Conservation (phyloP, 2,113 vertebrate species). For the Megaptera novaeangliae region DNA sequence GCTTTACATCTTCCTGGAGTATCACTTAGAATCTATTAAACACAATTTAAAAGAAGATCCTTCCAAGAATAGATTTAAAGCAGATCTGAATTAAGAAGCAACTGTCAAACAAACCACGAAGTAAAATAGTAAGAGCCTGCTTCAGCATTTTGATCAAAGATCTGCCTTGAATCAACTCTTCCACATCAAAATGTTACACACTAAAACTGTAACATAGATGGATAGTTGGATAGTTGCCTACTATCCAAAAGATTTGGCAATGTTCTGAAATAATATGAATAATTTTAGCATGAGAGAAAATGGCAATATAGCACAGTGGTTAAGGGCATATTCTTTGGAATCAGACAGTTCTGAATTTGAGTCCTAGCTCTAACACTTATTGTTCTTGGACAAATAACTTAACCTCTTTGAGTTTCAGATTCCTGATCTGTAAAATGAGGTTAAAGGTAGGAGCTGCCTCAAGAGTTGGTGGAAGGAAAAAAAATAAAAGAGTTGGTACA, state of each 20-base stretch:
- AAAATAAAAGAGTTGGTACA: background rate
- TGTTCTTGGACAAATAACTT: background rate
- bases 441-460: background rate
- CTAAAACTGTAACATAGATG: background rate
- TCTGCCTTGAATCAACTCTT: background rate
- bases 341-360: background rate
- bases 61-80: slow-evolving; percentile 79
- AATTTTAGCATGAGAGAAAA: background rate
- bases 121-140: background rate
- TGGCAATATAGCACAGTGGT: accelerated
- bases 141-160: slow-evolving; percentile 10
- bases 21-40: slow-evolving; percentile 76
- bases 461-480: background rate
- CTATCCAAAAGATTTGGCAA: background rate
- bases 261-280: background rate
- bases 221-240: background rate
- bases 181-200: background rate
- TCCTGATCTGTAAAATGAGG: background rate
- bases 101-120: slow-evolving; percentile 69
- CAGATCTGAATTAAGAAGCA: slow-evolving; percentile 76
- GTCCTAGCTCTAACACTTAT: background rate
- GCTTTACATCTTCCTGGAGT: slow-evolving; percentile 73
- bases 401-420: background rate
- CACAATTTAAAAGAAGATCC: slow-evolving; percentile 71
- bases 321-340: background rate